Conservation (phyloP, 2,113 vertebrate species). For the Rhea americana region DNA sequence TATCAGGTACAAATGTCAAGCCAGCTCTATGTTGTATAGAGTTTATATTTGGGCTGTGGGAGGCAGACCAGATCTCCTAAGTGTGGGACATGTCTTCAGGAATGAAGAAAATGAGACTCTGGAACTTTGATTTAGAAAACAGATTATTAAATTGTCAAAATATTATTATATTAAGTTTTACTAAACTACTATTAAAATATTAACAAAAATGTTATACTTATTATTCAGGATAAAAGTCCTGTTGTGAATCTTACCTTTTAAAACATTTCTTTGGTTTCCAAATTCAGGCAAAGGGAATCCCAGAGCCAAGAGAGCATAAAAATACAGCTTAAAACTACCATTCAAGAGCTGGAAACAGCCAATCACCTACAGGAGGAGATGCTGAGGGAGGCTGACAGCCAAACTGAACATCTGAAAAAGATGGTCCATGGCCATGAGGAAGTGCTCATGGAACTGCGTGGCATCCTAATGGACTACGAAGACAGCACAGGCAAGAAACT, state of each 20-base stretch:
- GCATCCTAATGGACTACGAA: conserved; percentile 60
- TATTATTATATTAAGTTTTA: background rate
- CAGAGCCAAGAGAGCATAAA: conserved; percentile 74
- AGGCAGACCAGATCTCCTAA: background rate
- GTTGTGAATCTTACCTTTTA: background rate
- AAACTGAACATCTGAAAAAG: conserved; percentile 67
- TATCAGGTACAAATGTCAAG: conserved; percentile 71
- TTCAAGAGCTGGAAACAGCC: conserved; percentile 75
- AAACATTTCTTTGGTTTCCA: background rate
- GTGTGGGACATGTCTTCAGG: background rate
- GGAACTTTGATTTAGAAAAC: background rate
- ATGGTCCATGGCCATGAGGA: conserved; percentile 67
- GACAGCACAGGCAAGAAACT: conserved; percentile 59
- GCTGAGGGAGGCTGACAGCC: conserved; percentile 73
- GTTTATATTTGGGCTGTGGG: background rate
- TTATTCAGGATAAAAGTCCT: background rate
- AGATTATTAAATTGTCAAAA: background rate
- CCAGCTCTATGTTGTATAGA: accelerated
- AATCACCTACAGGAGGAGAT: conserved; percentile 68
- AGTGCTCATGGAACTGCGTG: conserved; percentile 71
- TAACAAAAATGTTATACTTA: accelerated
- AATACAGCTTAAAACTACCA: conserved; percentile 74
- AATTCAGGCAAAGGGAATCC: conserved; percentile 75
- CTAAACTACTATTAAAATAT: background rate
- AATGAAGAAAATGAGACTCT: background rate